Evolutionary conservation across 1,140 invertebrate genomes (phyloP).

Genomic region (Sesamia nonagrioides): DNA sequence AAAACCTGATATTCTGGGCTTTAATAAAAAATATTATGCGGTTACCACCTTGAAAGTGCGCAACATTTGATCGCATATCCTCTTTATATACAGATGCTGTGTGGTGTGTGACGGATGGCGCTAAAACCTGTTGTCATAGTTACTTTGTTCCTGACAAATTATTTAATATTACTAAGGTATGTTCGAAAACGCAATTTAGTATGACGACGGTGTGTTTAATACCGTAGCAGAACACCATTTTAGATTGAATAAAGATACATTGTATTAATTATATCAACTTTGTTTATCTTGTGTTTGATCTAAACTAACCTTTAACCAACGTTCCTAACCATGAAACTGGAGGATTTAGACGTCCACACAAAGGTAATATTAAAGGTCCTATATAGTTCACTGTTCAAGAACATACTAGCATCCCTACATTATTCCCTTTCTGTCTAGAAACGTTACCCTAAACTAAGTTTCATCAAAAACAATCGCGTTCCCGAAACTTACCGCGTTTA

Average conservation of each 20-base stretch:
- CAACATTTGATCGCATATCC: constrained; percentile 14
- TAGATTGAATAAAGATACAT: background rate
- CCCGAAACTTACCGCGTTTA: constrained; percentile 21
- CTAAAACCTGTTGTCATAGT: background rate
- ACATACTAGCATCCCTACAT: background rate
- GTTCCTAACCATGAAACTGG: background rate
- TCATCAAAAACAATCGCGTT: background rate
- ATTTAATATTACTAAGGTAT: background rate
- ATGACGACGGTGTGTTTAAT: background rate
- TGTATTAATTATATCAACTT: background rate
- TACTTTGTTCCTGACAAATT: background rate
- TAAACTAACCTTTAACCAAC: background rate
- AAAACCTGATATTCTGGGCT: constrained; percentile 45
- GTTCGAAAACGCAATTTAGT: background rate
- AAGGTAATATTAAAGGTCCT: background rate
- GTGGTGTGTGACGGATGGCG: background rate
- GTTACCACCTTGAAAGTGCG: constrained; percentile 21
- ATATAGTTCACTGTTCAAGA: background rate
- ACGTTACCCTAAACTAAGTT: background rate
- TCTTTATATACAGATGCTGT: constrained; percentile 18
- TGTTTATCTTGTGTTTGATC: constrained; percentile 23
- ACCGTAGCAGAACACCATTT: background rate
- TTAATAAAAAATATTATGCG: constrained; percentile 39
- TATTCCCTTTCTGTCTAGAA: background rate
- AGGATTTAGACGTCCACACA: background rate